Evolutionary conservation across 2,888 invertebrate species (phyloP).

Genomic region (Catocala sponsa): DNA sequence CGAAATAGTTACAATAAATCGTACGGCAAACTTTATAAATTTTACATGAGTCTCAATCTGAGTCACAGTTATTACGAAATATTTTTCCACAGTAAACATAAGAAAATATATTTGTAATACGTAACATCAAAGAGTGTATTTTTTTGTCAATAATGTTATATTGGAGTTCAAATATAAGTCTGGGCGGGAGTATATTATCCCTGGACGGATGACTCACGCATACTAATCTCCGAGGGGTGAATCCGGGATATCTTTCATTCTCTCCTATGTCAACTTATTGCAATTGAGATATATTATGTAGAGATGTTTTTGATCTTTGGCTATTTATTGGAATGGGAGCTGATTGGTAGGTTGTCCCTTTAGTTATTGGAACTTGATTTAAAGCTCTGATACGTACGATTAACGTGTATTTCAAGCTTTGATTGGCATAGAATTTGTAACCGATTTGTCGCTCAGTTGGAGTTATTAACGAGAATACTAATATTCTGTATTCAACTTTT

Average conservation of each 20-base stretch:
- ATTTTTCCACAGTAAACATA: conserved; percentile 41
- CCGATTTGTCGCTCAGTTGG: too few relatives aligned
- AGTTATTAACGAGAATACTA: too few relatives aligned
- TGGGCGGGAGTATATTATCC: conserved; percentile 21
- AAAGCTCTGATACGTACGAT: too few relatives aligned
- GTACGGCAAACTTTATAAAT: conserved; percentile 32
- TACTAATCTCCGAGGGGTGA: conserved; percentile 25
- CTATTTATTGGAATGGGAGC: too few relatives aligned
- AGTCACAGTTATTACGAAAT: conserved; percentile 37
- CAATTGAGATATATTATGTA: not conserved
- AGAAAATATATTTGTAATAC: conserved; percentile 45
- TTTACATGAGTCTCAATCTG: conserved; percentile 39
- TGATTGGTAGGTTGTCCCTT: too few relatives aligned
- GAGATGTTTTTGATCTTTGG: not conserved
- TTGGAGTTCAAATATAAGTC: conserved; percentile 41
- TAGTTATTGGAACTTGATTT: too few relatives aligned
- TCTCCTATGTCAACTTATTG: not conserved
- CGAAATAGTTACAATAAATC: conserved; percentile 2
- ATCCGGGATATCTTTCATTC: conserved; percentile 1
- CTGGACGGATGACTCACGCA: conserved; percentile 22
- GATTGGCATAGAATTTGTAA: too few relatives aligned
- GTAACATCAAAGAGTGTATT: conserved; percentile 43
- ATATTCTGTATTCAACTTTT: too few relatives aligned
- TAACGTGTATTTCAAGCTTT: too few relatives aligned
- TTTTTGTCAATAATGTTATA: conserved; percentile 49